Percentiles rank a stretch among this genome's conserved stretches.
phyloP scores from a whole-genome alignment of 2,113 vertebrate genomes.

The Pedionomus torquatus region DNA sequence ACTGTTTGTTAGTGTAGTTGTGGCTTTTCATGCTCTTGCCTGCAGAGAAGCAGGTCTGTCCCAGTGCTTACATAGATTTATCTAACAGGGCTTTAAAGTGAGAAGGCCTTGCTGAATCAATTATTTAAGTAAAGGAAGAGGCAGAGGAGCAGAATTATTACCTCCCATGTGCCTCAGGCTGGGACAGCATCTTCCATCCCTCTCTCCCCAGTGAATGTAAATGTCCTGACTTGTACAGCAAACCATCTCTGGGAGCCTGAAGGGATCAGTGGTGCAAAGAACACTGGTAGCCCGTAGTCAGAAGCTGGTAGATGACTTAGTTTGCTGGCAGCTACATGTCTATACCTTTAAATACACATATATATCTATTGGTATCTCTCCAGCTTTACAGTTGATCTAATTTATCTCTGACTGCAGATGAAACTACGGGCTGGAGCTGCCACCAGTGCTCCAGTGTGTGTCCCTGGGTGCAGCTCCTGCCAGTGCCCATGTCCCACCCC shows the following conservation, averaged over 20 bases:
- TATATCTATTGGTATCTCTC: not conserved
- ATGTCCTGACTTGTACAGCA: not conserved
- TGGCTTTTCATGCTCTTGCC: not conserved
- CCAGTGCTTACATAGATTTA: not conserved
- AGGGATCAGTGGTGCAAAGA: not conserved
- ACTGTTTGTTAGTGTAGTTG: not conserved
- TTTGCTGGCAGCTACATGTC: not conserved
- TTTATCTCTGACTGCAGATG: not conserved
- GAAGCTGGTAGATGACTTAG: not conserved
- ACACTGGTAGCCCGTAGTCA: not conserved
- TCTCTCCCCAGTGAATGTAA: not conserved
- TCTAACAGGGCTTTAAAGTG: not conserved
- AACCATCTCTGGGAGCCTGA: not conserved
- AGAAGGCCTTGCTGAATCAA: not conserved
- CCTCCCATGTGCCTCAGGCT: fast-evolving
- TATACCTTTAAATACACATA: not conserved
- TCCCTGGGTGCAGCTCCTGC: not conserved
- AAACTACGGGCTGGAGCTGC: not conserved
- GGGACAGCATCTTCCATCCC: not conserved
- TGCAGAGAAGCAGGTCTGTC: not conserved
- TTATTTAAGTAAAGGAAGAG: not conserved
- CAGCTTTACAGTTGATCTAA: not conserved
- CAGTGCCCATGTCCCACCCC: not conserved
- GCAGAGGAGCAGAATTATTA: not conserved
- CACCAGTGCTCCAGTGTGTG: not conserved